Conservation (phyloP, 2,797 vertebrate genomes). For the Lepilemur septentrionalis region DNA sequence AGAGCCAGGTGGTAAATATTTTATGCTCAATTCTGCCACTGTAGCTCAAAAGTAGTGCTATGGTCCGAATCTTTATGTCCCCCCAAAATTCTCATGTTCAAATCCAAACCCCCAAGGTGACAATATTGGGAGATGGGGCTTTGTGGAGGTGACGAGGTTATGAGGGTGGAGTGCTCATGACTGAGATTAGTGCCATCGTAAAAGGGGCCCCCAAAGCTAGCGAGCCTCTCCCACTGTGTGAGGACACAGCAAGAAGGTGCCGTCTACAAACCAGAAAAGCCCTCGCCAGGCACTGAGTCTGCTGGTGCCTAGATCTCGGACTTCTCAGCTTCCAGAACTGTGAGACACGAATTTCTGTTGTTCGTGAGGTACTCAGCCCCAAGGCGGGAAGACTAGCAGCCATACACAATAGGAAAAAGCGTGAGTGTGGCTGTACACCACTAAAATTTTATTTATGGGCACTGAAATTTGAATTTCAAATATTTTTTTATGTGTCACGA, state of each 20-base stretch:
- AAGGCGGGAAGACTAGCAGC: not conserved
- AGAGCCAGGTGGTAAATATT: not conserved
- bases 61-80: not conserved
- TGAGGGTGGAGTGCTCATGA: no score
- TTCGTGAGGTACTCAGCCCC: not conserved
- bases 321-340: not conserved
- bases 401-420: not conserved
- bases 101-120: not conserved
- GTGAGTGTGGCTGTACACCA: not conserved
- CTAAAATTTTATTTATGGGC: not conserved
- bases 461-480: constrained; percentile 23
- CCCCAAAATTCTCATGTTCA: not conserved
- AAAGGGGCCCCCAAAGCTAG: not conserved
- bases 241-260: not conserved
- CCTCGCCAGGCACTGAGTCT: not conserved
- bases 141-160: not conserved
- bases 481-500: not conserved
- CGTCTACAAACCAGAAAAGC: not conserved
- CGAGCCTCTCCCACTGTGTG: not conserved
- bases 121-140: no score
- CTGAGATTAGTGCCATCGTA: not conserved
- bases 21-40: not conserved
- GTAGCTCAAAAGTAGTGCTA: not conserved
- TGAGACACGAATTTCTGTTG: not conserved
- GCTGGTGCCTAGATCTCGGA: not conserved